phyloP scores from a whole-genome alignment of 2,888 invertebrate genomes.

The Serripes groenlandicus region DNA sequence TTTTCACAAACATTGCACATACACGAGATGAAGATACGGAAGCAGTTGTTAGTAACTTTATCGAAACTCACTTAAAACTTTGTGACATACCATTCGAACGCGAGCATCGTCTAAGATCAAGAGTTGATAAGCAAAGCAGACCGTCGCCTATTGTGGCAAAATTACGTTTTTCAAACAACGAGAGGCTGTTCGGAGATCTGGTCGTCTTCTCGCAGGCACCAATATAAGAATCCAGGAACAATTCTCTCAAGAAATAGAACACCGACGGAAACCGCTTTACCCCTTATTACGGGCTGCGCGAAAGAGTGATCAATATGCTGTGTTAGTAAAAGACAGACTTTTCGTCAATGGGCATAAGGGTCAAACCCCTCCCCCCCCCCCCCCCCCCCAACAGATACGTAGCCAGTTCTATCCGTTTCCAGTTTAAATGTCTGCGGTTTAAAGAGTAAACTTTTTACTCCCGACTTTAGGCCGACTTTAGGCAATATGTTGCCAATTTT shows the following conservation, averaged over 20 bases:
- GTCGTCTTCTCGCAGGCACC: not conserved
- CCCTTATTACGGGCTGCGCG: too few species aligned
- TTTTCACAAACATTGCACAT: not conserved
- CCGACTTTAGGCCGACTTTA: too few species aligned
- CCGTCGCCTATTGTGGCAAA: not conserved
- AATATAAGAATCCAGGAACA: not conserved
- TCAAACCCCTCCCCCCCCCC: too few species aligned
- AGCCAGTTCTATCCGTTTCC: too few species aligned
- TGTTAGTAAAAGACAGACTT: too few species aligned
- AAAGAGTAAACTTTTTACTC: not conserved
- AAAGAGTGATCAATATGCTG: too few species aligned
- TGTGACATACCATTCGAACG: not conserved
- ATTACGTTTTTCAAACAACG: not conserved
- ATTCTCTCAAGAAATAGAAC: too few species aligned
- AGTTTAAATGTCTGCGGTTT: slow-evolving; percentile 11
- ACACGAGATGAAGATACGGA: not conserved
- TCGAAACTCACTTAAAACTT: not conserved
- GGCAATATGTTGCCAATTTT: slow-evolving; percentile 7
- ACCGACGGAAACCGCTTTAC: too few species aligned
- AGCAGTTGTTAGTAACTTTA: not conserved
- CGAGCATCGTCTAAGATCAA: not conserved
- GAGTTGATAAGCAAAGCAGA: not conserved
- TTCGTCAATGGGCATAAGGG: too few species aligned
- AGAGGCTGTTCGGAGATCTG: not conserved
- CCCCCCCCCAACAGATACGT: too few species aligned